Conservation (phyloP, 2,113 vertebrate genomes). For the Perca schrenkii region DNA sequence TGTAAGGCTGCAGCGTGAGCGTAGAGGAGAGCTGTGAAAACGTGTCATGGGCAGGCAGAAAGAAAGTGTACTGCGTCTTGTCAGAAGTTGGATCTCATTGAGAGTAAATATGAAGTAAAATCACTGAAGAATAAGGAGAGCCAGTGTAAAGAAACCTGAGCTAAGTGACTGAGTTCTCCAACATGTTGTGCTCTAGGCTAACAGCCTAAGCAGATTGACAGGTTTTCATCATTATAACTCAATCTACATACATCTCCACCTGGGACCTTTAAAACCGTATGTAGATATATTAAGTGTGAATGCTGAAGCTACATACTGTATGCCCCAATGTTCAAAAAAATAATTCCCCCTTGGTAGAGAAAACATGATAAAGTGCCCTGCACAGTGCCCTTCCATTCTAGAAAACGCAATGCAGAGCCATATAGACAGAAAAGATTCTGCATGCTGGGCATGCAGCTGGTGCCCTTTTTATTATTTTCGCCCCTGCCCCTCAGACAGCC, state of each 20-base stretch:
- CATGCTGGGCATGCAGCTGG: too few species aligned
- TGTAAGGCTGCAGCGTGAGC: conserved; percentile 38
- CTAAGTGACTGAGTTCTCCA: conserved; percentile 23
- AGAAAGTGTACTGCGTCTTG: conserved; percentile 52
- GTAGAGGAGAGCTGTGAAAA: conserved; percentile 37
- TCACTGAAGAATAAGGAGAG: conserved; percentile 30
- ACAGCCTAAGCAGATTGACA: conserved; percentile 6
- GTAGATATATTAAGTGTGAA: neutral
- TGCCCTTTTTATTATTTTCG: too few species aligned
- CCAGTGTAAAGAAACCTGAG: conserved; percentile 66
- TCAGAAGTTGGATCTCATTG: conserved; percentile 51
- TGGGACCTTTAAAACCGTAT: conserved; percentile 5
- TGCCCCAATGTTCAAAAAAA: too few species aligned
- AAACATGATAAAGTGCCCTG: too few species aligned
- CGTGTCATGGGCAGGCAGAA: conserved; percentile 14
- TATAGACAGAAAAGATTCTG: too few species aligned
- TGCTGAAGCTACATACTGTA: neutral
- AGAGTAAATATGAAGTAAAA: conserved; percentile 37
- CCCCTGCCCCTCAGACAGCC: too few species aligned
- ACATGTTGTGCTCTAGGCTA: conserved; percentile 12
- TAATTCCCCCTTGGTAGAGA: too few species aligned
- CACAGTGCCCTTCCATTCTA: too few species aligned
- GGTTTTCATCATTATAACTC: neutral
- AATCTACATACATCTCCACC: neutral
- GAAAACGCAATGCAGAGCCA: too few species aligned